Conservation (phyloP, 2,113 vertebrate genomes). For the Mesembrinibis cayennensis region DNA sequence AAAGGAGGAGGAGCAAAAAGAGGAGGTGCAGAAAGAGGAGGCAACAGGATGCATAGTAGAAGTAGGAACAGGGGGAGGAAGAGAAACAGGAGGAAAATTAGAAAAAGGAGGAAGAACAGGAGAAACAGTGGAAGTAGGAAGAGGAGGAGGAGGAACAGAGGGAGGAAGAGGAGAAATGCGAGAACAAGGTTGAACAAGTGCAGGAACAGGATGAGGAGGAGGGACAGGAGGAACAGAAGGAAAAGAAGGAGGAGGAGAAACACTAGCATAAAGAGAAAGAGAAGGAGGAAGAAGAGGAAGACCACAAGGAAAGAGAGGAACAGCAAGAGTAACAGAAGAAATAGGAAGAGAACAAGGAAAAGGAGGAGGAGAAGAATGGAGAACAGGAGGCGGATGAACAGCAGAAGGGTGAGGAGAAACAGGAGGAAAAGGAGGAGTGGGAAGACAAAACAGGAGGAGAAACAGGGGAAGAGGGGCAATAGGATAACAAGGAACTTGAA, state of each 20-base stretch:
- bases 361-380: not conserved
- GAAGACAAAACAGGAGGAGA: not conserved
- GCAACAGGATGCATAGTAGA: not conserved
- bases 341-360: not conserved
- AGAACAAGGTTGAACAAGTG: not conserved
- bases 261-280: not conserved
- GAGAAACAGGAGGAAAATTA: not conserved
- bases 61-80: not conserved
- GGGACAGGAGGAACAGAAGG: not conserved
- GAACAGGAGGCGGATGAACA: not conserved
- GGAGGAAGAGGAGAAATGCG: not conserved
- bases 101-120: not conserved
- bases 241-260: not conserved
- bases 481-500: not conserved
- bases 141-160: not conserved
- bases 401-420: not conserved
- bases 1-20: not conserved
- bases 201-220: not conserved
- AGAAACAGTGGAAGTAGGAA: not conserved
- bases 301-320: not conserved
- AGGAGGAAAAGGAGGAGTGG: not conserved
- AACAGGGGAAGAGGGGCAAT: not conserved
- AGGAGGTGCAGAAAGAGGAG: not conserved
- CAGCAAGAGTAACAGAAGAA: not conserved
- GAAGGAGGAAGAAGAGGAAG: not conserved